These are phyloP conservation scores for Trissonchulus sp. DNA, from an alignment of 2,888 invertebrate genomes.

Conservation along the genomic window DNA sequence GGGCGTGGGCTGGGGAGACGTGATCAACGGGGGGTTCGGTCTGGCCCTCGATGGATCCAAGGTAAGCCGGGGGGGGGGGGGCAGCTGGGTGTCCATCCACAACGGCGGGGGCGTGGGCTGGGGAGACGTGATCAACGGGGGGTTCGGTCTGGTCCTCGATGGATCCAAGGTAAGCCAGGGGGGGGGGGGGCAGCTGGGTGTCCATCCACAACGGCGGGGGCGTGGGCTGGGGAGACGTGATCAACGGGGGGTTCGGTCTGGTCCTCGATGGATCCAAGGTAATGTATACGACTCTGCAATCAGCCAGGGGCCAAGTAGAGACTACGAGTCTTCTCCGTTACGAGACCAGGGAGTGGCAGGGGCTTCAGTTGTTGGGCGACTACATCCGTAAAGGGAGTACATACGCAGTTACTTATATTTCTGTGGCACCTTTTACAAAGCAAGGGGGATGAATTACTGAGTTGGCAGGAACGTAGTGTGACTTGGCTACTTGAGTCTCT, in stretches of 20 bases:
- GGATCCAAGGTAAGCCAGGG: slow-evolving; percentile 59
- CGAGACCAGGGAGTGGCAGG: no score
- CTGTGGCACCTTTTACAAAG: no score
- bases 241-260: slow-evolving; percentile 63
- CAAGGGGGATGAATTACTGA: no score
- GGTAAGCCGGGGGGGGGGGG: slow-evolving; percentile 61
- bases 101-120: slow-evolving; percentile 54
- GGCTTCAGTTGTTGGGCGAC: no score
- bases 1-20: slow-evolving; percentile 60
- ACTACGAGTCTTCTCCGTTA: no score
- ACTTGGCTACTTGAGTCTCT: no score
- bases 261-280: slow-evolving; percentile 60
- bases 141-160: slow-evolving; percentile 62
- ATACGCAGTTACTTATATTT: no score
- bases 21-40: slow-evolving; percentile 63
- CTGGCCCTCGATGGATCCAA: slow-evolving; percentile 60
- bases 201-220: slow-evolving; percentile 54
- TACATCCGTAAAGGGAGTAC: no score
- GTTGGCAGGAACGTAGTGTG: no score
- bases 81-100: slow-evolving; percentile 61
- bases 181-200: slow-evolving; percentile 63
- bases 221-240: slow-evolving; percentile 61
- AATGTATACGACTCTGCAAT: no score
- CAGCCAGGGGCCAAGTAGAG: no score
- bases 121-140: slow-evolving; percentile 64